Conservation (phyloP, 2,113 vertebrate genomes). For the Elanoides forficatus region DNA sequence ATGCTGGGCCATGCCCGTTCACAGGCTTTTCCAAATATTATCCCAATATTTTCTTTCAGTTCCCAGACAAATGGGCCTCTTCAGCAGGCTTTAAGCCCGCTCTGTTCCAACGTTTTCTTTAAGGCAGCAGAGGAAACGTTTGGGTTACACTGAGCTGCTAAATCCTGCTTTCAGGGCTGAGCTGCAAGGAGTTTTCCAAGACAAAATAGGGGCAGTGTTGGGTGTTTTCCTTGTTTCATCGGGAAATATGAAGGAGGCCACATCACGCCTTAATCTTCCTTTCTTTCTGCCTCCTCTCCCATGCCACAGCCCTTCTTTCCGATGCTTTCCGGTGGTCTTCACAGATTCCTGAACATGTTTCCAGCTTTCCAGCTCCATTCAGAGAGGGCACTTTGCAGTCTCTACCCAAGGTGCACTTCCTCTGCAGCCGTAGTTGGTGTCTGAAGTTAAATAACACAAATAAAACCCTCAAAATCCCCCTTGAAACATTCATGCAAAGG, state of each 20-base stretch:
- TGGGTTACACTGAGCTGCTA: background rate
- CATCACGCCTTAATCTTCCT: background rate
- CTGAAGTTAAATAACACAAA: background rate
- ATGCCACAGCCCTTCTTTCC: accelerated
- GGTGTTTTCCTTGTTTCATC: background rate
- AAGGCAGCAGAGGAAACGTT: background rate
- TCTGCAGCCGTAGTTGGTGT: background rate
- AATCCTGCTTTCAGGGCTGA: conserved; percentile 18
- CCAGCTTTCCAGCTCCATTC: background rate
- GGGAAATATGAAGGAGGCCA: background rate
- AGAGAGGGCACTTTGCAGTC: background rate
- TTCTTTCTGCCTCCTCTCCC: background rate
- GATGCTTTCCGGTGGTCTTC: background rate
- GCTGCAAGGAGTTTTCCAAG: background rate
- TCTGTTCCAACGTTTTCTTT: conserved; percentile 36
- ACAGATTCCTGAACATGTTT: background rate
- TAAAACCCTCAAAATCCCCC: background rate
- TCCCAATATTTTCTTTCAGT: conserved; percentile 44
- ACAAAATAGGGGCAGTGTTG: background rate
- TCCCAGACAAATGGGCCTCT: conserved; percentile 41
- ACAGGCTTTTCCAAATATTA: conserved; percentile 43
- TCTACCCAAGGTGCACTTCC: background rate
- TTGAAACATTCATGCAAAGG: background rate
- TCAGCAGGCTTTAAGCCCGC: background rate
- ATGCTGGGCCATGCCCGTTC: background rate